Evolutionary conservation across 2,113 vertebrate species (phyloP).

Genomic region (Vulpes vulpes): DNA sequence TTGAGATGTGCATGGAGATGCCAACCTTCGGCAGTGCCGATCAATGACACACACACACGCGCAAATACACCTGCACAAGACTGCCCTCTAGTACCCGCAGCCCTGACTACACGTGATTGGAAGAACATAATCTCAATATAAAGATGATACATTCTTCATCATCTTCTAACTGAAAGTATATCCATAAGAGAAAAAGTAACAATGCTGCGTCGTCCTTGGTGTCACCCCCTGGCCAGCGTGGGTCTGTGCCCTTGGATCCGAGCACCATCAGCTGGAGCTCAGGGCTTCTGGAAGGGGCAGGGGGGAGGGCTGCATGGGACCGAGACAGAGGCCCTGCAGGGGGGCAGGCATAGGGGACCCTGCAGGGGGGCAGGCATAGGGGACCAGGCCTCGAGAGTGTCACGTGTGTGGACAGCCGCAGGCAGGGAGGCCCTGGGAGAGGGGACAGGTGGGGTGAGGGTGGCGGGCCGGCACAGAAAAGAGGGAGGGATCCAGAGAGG

Average conservation of each 20-base stretch:
- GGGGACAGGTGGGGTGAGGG: neutral
- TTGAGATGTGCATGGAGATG: neutral
- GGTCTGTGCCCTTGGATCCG: neutral
- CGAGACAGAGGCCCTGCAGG: accelerated
- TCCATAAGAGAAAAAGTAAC: neutral
- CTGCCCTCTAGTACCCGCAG: accelerated
- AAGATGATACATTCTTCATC: too few species aligned
- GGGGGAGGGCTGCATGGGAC: neutral
- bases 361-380: too few species aligned
- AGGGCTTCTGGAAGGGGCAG: neutral
- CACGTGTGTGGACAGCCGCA: neutral
- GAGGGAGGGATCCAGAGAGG: neutral
- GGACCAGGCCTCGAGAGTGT: too few species aligned
- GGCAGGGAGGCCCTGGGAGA: neutral
- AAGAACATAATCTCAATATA: neutral
- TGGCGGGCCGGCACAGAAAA: neutral
- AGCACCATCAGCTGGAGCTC: neutral
- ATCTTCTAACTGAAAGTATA: too few species aligned
- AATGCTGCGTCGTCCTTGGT: accelerated
- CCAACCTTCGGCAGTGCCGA: too few species aligned
- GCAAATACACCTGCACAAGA: neutral
- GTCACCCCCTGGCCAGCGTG: neutral
- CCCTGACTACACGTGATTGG: neutral
- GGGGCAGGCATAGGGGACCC: too few species aligned
- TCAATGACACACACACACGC: too few species aligned